Evolutionary conservation across 2,797 vertebrate genomes (phyloP).

Genomic region (Triplophysa yarkandensis): DNA sequence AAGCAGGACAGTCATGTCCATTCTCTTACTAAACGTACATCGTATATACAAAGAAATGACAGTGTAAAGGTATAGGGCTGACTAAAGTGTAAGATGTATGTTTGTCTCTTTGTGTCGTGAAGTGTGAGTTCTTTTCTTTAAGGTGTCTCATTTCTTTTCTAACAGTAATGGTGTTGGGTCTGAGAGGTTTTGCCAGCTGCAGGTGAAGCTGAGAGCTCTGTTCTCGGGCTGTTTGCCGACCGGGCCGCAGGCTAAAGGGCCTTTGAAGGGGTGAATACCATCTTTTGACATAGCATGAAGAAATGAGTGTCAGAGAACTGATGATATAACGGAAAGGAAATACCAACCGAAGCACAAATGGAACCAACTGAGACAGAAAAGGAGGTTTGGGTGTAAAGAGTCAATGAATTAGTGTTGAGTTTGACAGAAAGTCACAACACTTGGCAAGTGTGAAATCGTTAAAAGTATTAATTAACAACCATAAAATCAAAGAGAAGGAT

Average conservation of each 20-base stretch:
- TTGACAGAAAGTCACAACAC: constrained; percentile 74
- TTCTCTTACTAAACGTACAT: constrained; percentile 1
- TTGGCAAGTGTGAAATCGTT: constrained; percentile 11
- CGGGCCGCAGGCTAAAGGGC: constrained; percentile 99
- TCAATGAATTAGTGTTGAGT: constrained; percentile 51
- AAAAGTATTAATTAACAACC: neutral
- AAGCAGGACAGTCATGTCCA: neutral
- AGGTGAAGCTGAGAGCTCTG: constrained; percentile 89
- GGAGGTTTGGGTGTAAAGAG: constrained; percentile 55
- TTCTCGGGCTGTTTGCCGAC: constrained; percentile 99
- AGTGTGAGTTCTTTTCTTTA: constrained; percentile 34
- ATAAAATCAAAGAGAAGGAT: constrained; percentile 3
- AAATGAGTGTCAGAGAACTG: constrained; percentile 77
- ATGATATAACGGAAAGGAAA: constrained; percentile 36
- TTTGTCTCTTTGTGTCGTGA: constrained; percentile 29
- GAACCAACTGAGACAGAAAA: constrained; percentile 56
- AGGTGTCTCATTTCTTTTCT: neutral
- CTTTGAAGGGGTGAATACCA: constrained; percentile 99
- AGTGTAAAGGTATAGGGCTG: constrained; percentile 4
- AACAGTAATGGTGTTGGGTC: constrained; percentile 1
- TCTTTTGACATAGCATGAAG: constrained; percentile 98
- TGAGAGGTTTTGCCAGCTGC: constrained; percentile 76
- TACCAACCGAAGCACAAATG: constrained; percentile 47
- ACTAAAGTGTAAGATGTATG: constrained; percentile 19
- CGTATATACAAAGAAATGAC: neutral